Evolutionary conservation across 2,888 invertebrate genomes (phyloP), one percentile per base, ranked within the genome.

Genomic region (Acronicta psi): DNA sequence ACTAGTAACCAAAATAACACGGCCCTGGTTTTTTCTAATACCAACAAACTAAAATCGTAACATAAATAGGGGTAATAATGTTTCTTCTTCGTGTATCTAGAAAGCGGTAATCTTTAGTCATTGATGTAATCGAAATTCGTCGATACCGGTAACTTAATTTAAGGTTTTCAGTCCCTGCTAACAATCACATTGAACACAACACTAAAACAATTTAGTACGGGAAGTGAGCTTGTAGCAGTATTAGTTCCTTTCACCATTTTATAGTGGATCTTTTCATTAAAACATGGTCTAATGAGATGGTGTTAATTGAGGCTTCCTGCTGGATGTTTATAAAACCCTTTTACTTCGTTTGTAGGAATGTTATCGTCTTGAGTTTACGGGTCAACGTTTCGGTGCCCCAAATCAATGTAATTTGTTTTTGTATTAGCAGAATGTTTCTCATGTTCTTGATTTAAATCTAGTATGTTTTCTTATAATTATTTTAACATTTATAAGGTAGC

Each of bases 251-350:
- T 77, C 75, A 79, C 76, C 76, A 71, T 85, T 84, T 82, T 85
- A 88, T 87, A 84, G 85, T 87, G 82, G 79, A 77, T 82, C 82
- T 84, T 85, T 86, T 86, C 86, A 86, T 87, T 84, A 83, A 79
- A 71, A 73, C 78, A 75, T 69, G 57, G 80, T 72, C 80, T 91
- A 91, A 91, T 90, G 87, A 88, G 85, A 45, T 44, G 46, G 85
- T 83, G 89, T 84, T 89, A 89, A 89, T 88, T 79, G 83, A 81
- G 60, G 82, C 81, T 87, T 89, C 87, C 89, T 83, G 75, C 60
- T 65, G 68, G 57, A 65, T 71, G 74, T 74, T 82, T 80, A 75
- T 71, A 70, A 73, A 77, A 75, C 76, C 60, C 38, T 16, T 38
- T 38, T 16, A 38, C 14, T 38, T 16, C 0, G 38, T 17, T n/a